Base-by-base conservation (phyloP, 2,888 invertebrate species). In the Spatulosminthurus flaviceps region DNA sequence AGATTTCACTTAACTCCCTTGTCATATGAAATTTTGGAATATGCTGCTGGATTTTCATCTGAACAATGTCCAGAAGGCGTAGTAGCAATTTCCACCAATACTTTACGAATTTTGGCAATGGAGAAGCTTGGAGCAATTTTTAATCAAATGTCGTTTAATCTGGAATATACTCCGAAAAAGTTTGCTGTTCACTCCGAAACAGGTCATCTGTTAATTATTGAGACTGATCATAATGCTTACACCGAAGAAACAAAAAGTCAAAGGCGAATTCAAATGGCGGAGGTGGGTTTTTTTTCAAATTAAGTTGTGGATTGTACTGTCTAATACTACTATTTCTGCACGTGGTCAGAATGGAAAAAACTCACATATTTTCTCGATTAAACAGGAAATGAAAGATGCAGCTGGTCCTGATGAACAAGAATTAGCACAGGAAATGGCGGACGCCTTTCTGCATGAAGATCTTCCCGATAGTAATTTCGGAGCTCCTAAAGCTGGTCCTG, bases 51-150 rank as follows among this genome's bases (percentile, higher is more conserved):
- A 1, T 99, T 99, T 88, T 90, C 91, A 0, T 91, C 91, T 84
- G 98, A 99, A 88, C 99, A 99, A 88, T 99, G 99, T 90, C 96
- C 97, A 0, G 99, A 99, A 88, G 99, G 99, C 84, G 97, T 99
- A 85, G 99, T 99, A 0, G 99, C 99, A 0, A 99, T 99, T 87
- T 97, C 98, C 0, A 95, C 97, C 0, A 99, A 99, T 87, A 98
- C 98, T 0, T 89, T 99, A 75, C 91, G 98, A 87, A 99, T 99
- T 90, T 91, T 99, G 88, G 98, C 98, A 0, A 89, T 99, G 77
- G 99, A 99, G 88, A 99, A 99, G 88, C 89, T 99, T 0, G 99
- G 99, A 0, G 98, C 97, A 0, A 97, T 99, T 1, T 99, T 99
- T 88, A 99, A 99, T 89, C 98, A 98, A 88, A 93, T 95, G 29